Evolutionary conservation across 2,797 vertebrate species (phyloP).

Genomic region (Protonibea diacanthus): DNA sequence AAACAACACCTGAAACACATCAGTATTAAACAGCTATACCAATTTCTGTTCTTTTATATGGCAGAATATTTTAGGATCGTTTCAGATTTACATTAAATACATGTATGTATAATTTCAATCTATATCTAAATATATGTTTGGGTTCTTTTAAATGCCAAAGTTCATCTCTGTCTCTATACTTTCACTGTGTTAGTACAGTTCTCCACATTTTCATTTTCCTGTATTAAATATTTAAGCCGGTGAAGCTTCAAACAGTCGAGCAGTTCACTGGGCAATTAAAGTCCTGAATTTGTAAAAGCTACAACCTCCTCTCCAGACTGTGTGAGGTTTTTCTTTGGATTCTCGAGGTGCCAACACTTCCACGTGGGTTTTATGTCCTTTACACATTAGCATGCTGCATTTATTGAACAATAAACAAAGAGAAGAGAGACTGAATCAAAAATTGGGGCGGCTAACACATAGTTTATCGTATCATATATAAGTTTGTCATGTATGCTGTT

Average conservation of each 20-base stretch:
- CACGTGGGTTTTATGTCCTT: not conserved
- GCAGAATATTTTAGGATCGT: not conserved
- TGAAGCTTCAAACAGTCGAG: slow-evolving; percentile 27
- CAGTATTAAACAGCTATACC: not conserved
- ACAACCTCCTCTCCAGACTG: not conserved
- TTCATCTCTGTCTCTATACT: not conserved
- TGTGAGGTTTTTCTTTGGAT: not conserved
- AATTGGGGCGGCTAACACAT: not conserved
- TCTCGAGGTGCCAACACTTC: not conserved
- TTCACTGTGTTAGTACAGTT: not conserved
- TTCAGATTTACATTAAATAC: not conserved
- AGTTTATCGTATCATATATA: not conserved
- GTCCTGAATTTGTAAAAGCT: slow-evolving; percentile 9
- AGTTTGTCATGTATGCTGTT: not conserved
- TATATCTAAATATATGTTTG: not conserved
- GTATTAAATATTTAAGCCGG: slow-evolving; percentile 25
- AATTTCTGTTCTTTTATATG: not conserved
- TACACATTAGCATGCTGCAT: not conserved
- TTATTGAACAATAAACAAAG: not conserved
- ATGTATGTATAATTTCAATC: not conserved
- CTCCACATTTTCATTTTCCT: not conserved
- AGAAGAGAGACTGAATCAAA: not conserved
- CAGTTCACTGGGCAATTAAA: slow-evolving; percentile 26
- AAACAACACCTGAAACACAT: too few species aligned
- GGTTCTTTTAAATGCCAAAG: not conserved